Base-by-base conservation (phyloP, 2,888 invertebrate species). In the Acleris emargana region DNA sequence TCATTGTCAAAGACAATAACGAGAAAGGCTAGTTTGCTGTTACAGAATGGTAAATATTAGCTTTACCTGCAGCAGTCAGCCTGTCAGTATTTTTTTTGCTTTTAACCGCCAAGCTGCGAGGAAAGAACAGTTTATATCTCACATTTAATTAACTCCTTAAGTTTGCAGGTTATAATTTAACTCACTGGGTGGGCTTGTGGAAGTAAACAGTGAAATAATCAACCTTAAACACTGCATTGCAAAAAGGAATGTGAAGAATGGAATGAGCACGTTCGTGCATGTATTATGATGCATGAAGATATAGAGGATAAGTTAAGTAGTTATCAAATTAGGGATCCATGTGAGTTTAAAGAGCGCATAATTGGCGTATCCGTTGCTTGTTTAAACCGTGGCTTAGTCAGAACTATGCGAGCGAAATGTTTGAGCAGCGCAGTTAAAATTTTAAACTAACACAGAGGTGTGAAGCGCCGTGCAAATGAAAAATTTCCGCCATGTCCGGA, bases 391-490 rank as follows among this genome's bases (percentile, higher is more conserved):
- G 11, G 61, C 17, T 20, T 49, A 59, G 18, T 59, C 47, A 60
- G 49, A 64, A 64, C 59, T 55, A 49, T 53, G 55, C 38, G 47
- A 25, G 66, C 51, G 67, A 73, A 71, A 75, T 83, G 78, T 86
- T 87, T 83, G 83, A 81, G 72, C 78, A 75, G 76, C 76, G 66
- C 67, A 67, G 71, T 77, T 77, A 81, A 85, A 86, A 86, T 84
- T 81, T 80, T 82, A 83, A 84, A 81, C 87, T 77, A 86, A 86
- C 87, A 84, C 77, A 71, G 71, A 77, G 86, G 87, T 89, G 89
- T 87, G 88, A 89, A 89, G 81, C 85, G 81, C 77, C 78, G 84
- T 82, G 84, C 85, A 87, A 89, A 88, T 89, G 89, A 88, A 89
- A 89, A 87, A 86, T 84, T 86, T 88, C 84, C 83, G 77, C 80